Conservation (phyloP, 2,113 vertebrate genomes). For the Urocynchramus pylzowi region DNA sequence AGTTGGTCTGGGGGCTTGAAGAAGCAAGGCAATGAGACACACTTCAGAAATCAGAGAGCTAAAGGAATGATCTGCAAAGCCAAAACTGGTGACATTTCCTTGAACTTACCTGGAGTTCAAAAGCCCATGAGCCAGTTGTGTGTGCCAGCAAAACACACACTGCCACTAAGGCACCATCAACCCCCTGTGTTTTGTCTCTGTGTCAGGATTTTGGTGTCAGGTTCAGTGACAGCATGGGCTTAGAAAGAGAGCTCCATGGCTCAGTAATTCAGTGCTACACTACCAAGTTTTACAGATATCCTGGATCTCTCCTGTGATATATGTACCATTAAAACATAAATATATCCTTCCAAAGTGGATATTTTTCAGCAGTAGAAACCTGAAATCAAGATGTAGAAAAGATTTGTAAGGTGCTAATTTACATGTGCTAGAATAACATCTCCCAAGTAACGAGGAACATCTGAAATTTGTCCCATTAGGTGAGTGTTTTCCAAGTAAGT, state of each 20-base stretch:
- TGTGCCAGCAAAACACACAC: background rate
- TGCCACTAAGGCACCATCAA: background rate
- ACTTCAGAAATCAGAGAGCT: background rate
- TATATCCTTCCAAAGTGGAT: background rate
- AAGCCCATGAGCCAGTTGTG: background rate
- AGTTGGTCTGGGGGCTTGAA: background rate
- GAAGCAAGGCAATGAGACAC: background rate
- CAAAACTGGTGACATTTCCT: background rate
- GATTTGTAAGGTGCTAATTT: background rate
- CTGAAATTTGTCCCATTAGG: background rate
- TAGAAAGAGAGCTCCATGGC: background rate
- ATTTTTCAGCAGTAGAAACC: background rate
- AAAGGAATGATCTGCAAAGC: background rate
- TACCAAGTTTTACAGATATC: background rate
- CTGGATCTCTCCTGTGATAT: background rate
- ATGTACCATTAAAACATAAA: background rate
- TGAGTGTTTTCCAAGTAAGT: background rate
- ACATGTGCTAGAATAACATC: background rate
- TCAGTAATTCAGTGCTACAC: rapidly evolving
- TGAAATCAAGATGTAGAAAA: background rate
- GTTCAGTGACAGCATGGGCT: background rate
- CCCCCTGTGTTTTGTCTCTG: background rate
- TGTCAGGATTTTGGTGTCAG: background rate
- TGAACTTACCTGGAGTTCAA: background rate
- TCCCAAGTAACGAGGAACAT: background rate